phyloP scores from a whole-genome alignment of 2,888 invertebrate species.

The Ganaspis brasiliensis region DNA sequence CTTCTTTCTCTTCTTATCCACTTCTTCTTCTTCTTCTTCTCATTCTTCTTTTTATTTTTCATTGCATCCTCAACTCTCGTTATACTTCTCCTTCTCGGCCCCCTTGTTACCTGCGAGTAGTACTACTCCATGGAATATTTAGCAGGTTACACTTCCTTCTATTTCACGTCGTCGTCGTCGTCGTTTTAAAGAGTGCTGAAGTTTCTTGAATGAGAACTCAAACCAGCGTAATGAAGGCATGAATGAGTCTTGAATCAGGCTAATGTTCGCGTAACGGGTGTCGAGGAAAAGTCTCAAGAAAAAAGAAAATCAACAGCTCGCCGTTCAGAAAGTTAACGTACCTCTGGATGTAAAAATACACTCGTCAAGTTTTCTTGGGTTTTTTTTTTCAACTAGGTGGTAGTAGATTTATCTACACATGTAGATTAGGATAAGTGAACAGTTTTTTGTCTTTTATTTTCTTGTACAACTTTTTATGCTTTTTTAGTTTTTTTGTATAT shows the following conservation, averaged over 20 bases:
- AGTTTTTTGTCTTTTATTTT: too few relatives aligned
- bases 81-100: background rate
- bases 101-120: constrained; percentile 59
- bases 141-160: constrained; percentile 69
- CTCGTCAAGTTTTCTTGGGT: too few relatives aligned
- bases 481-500: too few relatives aligned
- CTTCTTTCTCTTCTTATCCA: constrained; percentile 73
- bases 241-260: constrained; percentile 30
- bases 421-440: too few relatives aligned
- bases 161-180: constrained; percentile 60
- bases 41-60: constrained; percentile 56
- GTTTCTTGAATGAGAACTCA: constrained; percentile 60
- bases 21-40: constrained; percentile 57
- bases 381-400: too few relatives aligned
- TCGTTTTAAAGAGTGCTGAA: constrained; percentile 65
- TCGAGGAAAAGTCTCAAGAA: constrained; percentile 17
- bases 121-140: constrained; percentile 75
- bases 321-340: constrained; percentile 14
- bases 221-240: constrained; percentile 56
- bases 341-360: background rate
- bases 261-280: constrained; percentile 57
- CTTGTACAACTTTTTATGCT: too few relatives aligned
- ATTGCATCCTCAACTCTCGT: constrained; percentile 28
- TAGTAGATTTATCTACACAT: too few relatives aligned
- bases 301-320: background rate